These are phyloP conservation scores for Melanerpes formicivorus DNA, from an alignment of 2,113 vertebrate species.

Conservation along the genomic window DNA sequence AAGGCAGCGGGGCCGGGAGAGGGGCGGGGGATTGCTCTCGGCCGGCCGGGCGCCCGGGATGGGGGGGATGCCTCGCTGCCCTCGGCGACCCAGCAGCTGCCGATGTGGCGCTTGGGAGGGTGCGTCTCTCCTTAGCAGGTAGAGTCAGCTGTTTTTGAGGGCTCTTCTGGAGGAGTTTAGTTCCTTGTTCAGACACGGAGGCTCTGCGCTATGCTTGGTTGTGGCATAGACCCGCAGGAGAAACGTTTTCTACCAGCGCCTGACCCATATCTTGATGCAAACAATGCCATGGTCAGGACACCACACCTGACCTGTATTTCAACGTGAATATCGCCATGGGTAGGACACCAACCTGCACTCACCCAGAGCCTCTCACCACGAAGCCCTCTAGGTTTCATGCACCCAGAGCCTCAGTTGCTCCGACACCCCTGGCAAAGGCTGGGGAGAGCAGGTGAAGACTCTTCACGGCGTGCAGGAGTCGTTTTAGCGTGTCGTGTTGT, in stretches of 20 bases:
- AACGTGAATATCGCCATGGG: not conserved
- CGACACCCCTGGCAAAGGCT: not conserved
- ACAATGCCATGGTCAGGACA: not conserved
- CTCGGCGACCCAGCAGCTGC: not conserved
- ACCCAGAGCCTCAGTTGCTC: rapidly evolving
- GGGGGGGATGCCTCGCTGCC: not conserved
- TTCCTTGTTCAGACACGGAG: not conserved
- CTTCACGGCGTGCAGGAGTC: rapidly evolving
- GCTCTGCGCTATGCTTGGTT: not conserved
- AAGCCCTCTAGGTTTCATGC: not conserved
- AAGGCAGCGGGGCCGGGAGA: not conserved
- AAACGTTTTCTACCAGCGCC: rapidly evolving
- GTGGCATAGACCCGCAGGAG: not conserved
- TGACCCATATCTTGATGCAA: rapidly evolving
- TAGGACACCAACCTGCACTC: not conserved
- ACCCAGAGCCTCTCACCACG: no score
- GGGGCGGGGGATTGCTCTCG: not conserved
- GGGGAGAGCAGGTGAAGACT: rapidly evolving
- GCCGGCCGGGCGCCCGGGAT: no score
- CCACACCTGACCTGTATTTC: not conserved
- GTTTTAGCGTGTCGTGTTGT: not conserved
- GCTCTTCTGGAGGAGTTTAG: not conserved
- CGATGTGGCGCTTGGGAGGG: not conserved
- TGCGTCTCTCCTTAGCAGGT: not conserved
- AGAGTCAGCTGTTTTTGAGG: not conserved